A percentile compares a stretch with the other conserved stretches of the same genome.
These are phyloP conservation scores for Chaetops frenatus DNA, from an alignment of 2,113 vertebrate genomes.

Conservation along the genomic window DNA sequence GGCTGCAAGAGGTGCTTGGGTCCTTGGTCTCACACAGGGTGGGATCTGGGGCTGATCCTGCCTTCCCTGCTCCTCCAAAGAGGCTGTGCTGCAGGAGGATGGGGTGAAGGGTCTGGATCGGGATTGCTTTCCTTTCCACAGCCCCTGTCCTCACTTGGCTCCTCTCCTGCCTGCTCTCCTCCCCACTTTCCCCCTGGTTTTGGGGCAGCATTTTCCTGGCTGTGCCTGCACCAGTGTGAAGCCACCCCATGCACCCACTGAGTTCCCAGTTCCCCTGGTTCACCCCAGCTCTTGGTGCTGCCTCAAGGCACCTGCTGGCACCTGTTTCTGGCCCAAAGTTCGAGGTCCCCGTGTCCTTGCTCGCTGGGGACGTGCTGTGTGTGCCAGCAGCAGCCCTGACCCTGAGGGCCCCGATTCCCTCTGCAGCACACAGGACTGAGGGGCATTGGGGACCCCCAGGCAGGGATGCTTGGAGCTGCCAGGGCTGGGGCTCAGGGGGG, in stretches of 20 bases:
- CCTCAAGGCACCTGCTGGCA: background rate
- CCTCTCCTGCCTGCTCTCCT: background rate
- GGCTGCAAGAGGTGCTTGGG: background rate
- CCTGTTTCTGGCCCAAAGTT: background rate
- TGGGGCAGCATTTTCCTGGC: background rate
- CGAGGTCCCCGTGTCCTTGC: rapidly evolving
- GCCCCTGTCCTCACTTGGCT: no score
- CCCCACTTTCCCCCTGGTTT: background rate
- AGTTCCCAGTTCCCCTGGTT: rapidly evolving
- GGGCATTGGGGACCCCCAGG: rapidly evolving
- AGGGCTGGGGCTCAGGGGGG: no score
- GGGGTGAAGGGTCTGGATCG: background rate
- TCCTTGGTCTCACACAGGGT: rapidly evolving
- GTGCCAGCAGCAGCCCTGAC: background rate
- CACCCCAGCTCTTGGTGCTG: background rate
- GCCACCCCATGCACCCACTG: background rate
- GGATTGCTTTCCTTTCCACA: background rate
- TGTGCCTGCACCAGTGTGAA: background rate
- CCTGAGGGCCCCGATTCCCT: background rate
- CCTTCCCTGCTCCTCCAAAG: background rate
- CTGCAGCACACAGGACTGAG: background rate
- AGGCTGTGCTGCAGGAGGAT: background rate
- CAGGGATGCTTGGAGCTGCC: background rate
- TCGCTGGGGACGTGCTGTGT: rapidly evolving
- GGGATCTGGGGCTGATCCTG: background rate